Base-by-base conservation (phyloP, 2,113 vertebrate genomes). In the Notarius lentiginosus region DNA sequence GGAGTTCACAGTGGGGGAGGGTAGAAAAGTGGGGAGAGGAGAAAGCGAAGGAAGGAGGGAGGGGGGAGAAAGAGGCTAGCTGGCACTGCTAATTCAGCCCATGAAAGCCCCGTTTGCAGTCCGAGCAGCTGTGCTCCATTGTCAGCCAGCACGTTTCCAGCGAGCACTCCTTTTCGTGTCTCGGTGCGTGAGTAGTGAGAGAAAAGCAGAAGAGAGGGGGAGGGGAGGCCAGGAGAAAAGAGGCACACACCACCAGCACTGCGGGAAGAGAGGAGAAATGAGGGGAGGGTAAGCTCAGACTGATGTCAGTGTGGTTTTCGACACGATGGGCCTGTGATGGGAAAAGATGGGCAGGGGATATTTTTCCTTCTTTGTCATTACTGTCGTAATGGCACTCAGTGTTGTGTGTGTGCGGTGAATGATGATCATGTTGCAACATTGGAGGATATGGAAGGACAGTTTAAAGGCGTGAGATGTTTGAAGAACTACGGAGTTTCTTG, bases 101-200 rank as follows among this genome's bases (percentile, higher is more conserved):
- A 72, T 89, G 84, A 90, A 89, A 89, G 88, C 68, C 86, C 76
- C 5, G 86, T 80, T 66, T 76, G 82, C 88, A 68, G 82, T 84
- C 81, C 87, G 84, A 90, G 90, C 91, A 92, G 91, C 91, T 91
- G 89, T 89, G 89, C 85, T 89, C 84, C 81, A 88, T 90, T 91
- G 90, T 92, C 89, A 89, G 85, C 83, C 86, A 75, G 88, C 66
- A 88, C 65, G 58, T 90, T 90, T 92, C 88, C 89, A 90, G 56
- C 82, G 66, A 49, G 83, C 83, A 41, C 88, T 89, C 65, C 70
- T n/a, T 83, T 85, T 86, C 82, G 49, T 79, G 81, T 90, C 79
- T 86, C 84, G 30, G 65, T 88, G 86, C 56, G 22, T 68, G 84
- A 87, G 83, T 88, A 90, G 79, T 68, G 85, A 85, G 86, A 87